Evolutionary conservation across 2,888 invertebrate genomes (phyloP), one percentile per base, ranked within the genome.

Genomic region (Gryllus longicercus): DNA sequence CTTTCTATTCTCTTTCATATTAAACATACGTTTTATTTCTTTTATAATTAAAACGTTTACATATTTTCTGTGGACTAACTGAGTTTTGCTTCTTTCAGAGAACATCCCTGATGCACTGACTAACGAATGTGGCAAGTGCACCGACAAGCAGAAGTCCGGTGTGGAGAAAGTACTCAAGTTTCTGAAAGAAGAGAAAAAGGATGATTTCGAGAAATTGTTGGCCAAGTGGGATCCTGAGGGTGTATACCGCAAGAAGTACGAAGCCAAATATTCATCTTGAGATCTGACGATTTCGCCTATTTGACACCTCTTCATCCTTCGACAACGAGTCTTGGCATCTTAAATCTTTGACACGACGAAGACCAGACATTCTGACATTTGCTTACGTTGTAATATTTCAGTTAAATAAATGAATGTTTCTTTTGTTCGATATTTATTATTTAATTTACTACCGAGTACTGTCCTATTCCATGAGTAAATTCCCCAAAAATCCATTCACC

Each of bases 221-320:
- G 77, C 78, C 49, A 83, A 83, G 76, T 83, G 80, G 76, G 82
- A 83, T 77, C 82, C 82, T 25, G 79, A 74, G 16, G 82, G 82
- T 14, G 74, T 77, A 18, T 83, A 82, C 79, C 49, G 12, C 23
- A 79, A 78, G 78, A 82, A 78, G 74, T 79, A 81, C 75, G n/a
- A 77, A 5, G 38, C 38, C 38, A 38, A 38, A 38, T 38, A 38
- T 38, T 38, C 38, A 38, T 38, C 38, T 5, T 38, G 38, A 38
- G 38, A 38, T 0, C 1, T 8, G 38, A 8, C 38, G 38, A 38
- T 38, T 5, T 38, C 38, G 8, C 38, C 5, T 38, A 38, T 38
- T 38, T 38, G 38, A 38, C 0, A 0, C 38, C 38, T 8, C 38
- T 5, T 38, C 8, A 38, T 5, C 4, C 8, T 38, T 38, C 38